Percentiles rank a stretch among this genome's conserved stretches.
Evolutionary conservation across 2,888 invertebrate genomes (phyloP).

Genomic region (Strigamia crassipes): DNA sequence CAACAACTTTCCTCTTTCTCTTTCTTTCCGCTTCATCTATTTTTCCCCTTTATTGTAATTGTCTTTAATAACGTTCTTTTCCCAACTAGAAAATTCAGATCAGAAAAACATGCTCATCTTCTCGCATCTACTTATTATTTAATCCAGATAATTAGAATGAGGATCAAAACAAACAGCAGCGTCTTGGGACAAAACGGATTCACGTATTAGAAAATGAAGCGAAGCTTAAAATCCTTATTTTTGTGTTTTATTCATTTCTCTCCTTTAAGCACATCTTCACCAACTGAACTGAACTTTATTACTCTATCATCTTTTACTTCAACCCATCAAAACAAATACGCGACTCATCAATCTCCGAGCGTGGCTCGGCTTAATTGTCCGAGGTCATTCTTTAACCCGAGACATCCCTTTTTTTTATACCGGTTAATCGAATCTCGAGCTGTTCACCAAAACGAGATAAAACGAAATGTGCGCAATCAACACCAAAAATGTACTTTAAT

Average conservation of each 20-base stretch:
- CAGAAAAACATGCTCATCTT: neutral
- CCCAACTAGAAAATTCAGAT: neutral
- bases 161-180: neutral
- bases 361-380: neutral
- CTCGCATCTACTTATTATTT: neutral
- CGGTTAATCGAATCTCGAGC: neutral
- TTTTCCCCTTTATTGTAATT: neutral
- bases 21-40: neutral
- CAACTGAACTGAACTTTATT: neutral
- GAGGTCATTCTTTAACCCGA: too few relatives aligned
- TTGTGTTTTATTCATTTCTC: neutral
- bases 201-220: constrained; percentile 17
- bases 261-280: neutral
- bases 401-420: too few relatives aligned
- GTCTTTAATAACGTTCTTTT: neutral
- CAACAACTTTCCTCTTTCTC: neutral
- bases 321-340: neutral
- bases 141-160: constrained; percentile 1
- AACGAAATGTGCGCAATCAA: too few relatives aligned
- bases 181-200: constrained; percentile 24
- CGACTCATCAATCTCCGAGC: neutral
- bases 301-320: constrained; percentile 16
- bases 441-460: too few relatives aligned
- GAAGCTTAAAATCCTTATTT: neutral
- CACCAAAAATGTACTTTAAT: too few relatives aligned